These are phyloP conservation scores for Empidonax alnorum DNA, from an alignment of 2,113 vertebrate genomes.

Conservation along the genomic window DNA sequence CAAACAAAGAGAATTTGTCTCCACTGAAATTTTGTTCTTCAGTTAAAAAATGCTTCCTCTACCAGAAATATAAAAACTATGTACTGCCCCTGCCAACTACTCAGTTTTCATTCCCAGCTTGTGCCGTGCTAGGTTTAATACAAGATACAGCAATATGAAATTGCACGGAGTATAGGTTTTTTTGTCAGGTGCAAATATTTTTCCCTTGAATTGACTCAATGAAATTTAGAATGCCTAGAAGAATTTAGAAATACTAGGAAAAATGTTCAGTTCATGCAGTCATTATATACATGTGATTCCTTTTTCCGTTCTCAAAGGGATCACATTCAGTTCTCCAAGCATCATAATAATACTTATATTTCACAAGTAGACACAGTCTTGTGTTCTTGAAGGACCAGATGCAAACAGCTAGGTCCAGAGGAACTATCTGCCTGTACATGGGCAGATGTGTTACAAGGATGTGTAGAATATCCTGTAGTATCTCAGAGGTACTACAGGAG, in stretches of 20 bases:
- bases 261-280: background rate
- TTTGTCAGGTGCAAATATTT: background rate
- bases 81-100: background rate
- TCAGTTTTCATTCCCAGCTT: background rate
- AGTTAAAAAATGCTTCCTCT: background rate
- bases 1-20: background rate
- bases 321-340: background rate
- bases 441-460: background rate
- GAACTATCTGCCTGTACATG: background rate
- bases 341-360: background rate
- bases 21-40: background rate
- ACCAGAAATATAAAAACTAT: background rate
- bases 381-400: background rate
- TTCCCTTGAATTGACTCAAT: background rate
- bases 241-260: background rate
- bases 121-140: background rate
- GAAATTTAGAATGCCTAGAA: background rate
- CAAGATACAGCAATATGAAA: background rate
- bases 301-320: background rate
- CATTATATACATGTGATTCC: background rate
- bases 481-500: background rate
- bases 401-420: background rate
- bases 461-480: background rate
- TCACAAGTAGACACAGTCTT: background rate
- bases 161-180: background rate